Evolutionary conservation across 2,888 invertebrate genomes (phyloP), one percentile per base, ranked within the genome.

Genomic region (Protula sp.): DNA sequence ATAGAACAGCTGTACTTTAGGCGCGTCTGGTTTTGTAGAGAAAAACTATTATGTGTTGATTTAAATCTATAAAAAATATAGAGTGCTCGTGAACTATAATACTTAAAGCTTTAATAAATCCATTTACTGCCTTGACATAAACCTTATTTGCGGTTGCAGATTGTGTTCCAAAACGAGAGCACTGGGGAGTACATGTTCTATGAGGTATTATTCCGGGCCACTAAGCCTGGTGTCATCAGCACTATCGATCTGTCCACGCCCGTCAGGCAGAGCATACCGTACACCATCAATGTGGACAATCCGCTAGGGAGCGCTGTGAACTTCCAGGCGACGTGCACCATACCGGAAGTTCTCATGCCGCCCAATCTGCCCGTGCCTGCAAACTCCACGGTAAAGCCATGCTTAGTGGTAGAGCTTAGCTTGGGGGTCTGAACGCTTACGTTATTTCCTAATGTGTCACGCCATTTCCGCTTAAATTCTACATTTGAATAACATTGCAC

Each of bases 151-250:
- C 19, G 38, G 9, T 62, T 67, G 24, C 69, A 81, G 80, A 73
- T 81, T 2, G 73, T 72, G 3, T 82, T 82, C 66, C 71, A 67
- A 38, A 81, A 82, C 62, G 79, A 80, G 60, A 70, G 70, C 55
- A 75, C 77, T 1, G 69, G 71, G 27, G 82, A 82, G 62, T 82
- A 78, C 62, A 75, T 78, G 68, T 81, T 70, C 62, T 81, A 73
- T 59, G 81, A 82, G 61, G 65, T 81, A 47, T 71, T 71, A 19
- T 75, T 80, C 70, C 70, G 73, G 47, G 74, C 79, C 22, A 71
- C 70, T 9, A 69, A 72, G 57, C 76, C 80, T 2, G 76, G 77
- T 0, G 72, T 72, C 5, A 71, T 80, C 3, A 64, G 70, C 31
- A 69, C 70, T 2, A 76, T 82, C 24, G 72, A 76, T 27, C 69